Percentiles rank a stretch among this genome's conserved stretches.
Evolutionary conservation across 1,140 invertebrate species (phyloP).

Genomic region (Pseudomyrmex sp.): DNA sequence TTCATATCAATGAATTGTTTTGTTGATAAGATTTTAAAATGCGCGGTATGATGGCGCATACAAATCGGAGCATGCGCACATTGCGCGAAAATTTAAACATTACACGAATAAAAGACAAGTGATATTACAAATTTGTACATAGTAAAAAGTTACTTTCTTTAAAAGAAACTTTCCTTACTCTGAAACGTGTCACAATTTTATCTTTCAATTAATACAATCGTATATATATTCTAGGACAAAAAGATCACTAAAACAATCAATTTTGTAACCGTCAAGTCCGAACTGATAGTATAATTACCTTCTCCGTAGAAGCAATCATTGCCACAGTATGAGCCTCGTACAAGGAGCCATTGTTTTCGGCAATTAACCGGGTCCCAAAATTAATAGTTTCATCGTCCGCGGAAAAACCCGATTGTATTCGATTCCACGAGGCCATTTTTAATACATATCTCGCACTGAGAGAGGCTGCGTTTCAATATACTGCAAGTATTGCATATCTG

Average conservation of each 20-base stretch:
- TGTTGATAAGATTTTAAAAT: neutral
- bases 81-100: neutral
- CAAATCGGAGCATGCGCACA: neutral
- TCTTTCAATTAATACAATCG: neutral
- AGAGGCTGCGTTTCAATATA: no score
- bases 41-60: neutral
- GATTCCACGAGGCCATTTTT: slow-evolving; percentile 77
- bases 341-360: slow-evolving; percentile 78
- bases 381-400: slow-evolving; percentile 83
- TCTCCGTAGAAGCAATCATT: slow-evolving; percentile 74
- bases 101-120: neutral
- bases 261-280: neutral
- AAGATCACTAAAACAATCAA: neutral
- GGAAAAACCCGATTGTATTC: slow-evolving; percentile 78
- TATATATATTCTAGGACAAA: neutral
- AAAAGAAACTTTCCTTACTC: no score
- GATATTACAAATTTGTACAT: neutral
- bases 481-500: no score
- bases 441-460: neutral
- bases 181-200: neutral
- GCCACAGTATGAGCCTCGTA: slow-evolving; percentile 82
- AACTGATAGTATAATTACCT: slow-evolving; percentile 61
- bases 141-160: no score
- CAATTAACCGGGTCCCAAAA: slow-evolving; percentile 81
- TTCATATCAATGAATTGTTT: no score